phyloP scores from a whole-genome alignment of 2,888 invertebrate species.

The Cyaniris semiargus region DNA sequence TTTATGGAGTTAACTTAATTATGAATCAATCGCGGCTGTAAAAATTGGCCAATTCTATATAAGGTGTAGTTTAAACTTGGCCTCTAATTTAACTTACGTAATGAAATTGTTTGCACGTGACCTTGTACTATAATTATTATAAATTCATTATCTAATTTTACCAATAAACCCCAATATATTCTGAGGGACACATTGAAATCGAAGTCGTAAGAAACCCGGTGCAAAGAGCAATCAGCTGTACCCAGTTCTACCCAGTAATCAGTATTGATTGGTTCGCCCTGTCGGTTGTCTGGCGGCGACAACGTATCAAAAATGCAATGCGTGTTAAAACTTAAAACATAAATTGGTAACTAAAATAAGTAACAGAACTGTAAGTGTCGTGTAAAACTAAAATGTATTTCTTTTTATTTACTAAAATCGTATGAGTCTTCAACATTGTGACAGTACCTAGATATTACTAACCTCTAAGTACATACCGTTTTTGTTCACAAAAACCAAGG shows the following conservation, averaged over 20 bases:
- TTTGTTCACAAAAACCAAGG: background rate
- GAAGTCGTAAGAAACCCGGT: background rate
- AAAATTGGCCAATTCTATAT: background rate
- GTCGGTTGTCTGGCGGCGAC: slow-evolving; percentile 25
- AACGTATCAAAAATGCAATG: background rate
- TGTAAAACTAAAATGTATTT: background rate
- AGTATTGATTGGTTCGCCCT: slow-evolving; percentile 42
- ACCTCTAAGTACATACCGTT: background rate
- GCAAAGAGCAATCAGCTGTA: background rate
- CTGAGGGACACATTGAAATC: background rate
- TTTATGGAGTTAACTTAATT: background rate
- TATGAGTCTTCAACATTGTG: background rate
- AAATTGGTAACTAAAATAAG: background rate
- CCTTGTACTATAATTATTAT: slow-evolving; percentile 60
- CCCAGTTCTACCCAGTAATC: slow-evolving; percentile 37
- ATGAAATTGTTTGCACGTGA: slow-evolving; percentile 75
- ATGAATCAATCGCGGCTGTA: background rate
- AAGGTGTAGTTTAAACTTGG: slow-evolving; percentile 12
- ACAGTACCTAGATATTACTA: background rate
- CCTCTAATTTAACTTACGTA: slow-evolving; percentile 66
- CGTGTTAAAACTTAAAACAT: background rate
- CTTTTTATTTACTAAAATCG: background rate
- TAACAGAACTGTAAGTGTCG: background rate
- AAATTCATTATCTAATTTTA: slow-evolving; percentile 28
- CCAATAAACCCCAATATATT: background rate